These are phyloP conservation scores for Catharus minimus DNA, from an alignment of 2,113 vertebrate species.

Conservation along the genomic window DNA sequence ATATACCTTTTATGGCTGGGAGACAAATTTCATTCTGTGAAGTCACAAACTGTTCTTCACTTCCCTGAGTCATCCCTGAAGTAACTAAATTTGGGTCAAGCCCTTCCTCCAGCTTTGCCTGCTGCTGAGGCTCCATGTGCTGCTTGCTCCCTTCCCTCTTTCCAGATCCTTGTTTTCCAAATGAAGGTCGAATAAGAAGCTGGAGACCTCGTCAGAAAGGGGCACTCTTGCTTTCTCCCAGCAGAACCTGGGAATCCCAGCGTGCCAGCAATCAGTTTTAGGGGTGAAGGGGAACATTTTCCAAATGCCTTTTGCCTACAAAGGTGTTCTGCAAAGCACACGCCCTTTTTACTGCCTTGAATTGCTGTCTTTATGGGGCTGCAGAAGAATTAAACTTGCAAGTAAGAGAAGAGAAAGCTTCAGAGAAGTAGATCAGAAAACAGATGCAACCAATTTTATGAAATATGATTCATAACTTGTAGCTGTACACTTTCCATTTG, in stretches of 20 bases:
- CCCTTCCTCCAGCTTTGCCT: neutral
- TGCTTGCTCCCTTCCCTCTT: neutral
- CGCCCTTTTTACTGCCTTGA: neutral
- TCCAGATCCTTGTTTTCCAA: accelerated
- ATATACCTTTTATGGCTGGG: neutral
- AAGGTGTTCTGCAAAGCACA: neutral
- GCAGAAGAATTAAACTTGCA: neutral
- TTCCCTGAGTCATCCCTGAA: neutral
- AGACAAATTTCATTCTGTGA: neutral
- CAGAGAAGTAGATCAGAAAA: neutral
- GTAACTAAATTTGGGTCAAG: neutral
- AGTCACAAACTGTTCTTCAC: neutral
- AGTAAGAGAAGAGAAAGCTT: neutral
- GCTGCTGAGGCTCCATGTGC: neutral
- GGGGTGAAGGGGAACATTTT: neutral
- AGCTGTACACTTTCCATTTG: neutral
- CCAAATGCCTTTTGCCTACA: neutral
- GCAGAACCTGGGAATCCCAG: neutral
- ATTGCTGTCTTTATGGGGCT: neutral
- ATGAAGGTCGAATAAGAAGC: neutral
- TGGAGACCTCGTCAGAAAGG: neutral
- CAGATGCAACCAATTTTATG: neutral
- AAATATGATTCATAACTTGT: neutral
- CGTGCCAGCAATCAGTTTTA: accelerated
- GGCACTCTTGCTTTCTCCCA: neutral